A percentile compares a stretch with the other conserved stretches of the same genome.
These are phyloP conservation scores for Melanotaenia parkinsoni DNA, from an alignment of 2,797 vertebrate species.

Conservation along the genomic window DNA sequence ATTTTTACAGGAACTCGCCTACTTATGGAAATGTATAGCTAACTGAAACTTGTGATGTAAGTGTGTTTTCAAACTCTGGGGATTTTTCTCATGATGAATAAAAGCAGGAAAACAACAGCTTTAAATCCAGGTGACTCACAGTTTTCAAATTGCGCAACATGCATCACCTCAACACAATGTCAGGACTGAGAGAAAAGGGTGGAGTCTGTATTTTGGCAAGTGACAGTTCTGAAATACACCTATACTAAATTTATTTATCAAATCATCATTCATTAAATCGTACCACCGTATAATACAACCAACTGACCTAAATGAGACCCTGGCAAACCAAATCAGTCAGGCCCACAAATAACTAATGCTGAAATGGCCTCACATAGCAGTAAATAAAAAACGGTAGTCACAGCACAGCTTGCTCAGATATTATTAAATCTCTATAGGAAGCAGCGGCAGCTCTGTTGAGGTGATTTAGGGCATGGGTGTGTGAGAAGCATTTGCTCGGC, in stretches of 20 bases:
- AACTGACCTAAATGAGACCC: not conserved
- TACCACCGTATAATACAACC: conserved; percentile 11
- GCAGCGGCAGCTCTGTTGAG: conserved; percentile 59
- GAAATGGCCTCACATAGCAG: conserved; percentile 1
- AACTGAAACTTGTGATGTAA: conserved; percentile 23
- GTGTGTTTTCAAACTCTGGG: conserved; percentile 45
- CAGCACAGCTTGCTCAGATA: conserved; percentile 47
- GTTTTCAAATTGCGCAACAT: conserved; percentile 57
- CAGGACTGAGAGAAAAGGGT: conserved; percentile 37
- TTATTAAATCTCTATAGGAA: conserved; percentile 63
- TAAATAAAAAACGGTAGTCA: conserved; percentile 45
- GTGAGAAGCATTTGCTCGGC: conserved; percentile 74
- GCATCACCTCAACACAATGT: conserved; percentile 48
- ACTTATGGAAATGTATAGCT: conserved; percentile 32
- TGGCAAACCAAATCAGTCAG: conserved; percentile 23
- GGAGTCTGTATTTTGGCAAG: conserved; percentile 30
- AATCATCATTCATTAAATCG: not conserved
- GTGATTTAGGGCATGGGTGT: conserved; percentile 78
- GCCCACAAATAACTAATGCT: conserved; percentile 26
- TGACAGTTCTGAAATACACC: not conserved
- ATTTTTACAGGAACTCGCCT: not conserved
- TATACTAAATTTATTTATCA: conserved; percentile 14
- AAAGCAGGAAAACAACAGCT: conserved; percentile 28
- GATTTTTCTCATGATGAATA: conserved; percentile 47
- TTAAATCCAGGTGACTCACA: conserved; percentile 61